A percentile compares a stretch with the other conserved stretches of the same genome.
Conservation (phyloP, 1,140 invertebrate species). For the Batillaria attramentaria region DNA sequence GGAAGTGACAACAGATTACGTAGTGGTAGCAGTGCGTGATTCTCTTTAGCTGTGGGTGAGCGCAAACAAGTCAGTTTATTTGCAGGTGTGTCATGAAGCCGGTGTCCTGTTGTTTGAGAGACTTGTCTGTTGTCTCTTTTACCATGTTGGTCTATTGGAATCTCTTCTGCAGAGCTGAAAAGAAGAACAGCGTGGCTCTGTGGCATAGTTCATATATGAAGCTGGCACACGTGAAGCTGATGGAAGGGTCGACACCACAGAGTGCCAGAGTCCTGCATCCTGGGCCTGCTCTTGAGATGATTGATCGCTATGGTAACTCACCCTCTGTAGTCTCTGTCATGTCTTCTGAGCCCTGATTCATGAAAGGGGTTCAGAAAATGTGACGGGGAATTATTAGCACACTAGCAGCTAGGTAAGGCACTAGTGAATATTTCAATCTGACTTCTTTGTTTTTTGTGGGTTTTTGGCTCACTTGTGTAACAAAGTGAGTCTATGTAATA, state of each 20-base stretch:
- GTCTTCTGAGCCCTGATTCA: not conserved
- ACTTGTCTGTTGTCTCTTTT: too few relatives aligned
- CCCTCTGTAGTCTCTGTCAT: not conserved
- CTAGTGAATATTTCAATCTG: not conserved
- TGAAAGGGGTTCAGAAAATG: not conserved
- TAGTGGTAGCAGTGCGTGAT: too few relatives aligned
- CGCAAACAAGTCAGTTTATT: too few relatives aligned
- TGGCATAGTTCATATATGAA: not conserved
- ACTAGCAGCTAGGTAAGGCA: not conserved
- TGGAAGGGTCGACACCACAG: not conserved
- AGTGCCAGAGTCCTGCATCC: conserved; percentile 25
- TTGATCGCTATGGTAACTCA: conserved; percentile 3
- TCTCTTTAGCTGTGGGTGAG: too few relatives aligned
- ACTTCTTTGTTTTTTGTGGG: too few relatives aligned
- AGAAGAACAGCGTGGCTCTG: too few relatives aligned
- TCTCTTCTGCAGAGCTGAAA: too few relatives aligned
- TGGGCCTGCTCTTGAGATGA: not conserved
- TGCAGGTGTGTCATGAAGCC: too few relatives aligned
- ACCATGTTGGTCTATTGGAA: too few relatives aligned
- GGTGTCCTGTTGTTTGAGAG: too few relatives aligned
- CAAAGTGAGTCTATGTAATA: not conserved
- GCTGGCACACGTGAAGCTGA: conserved; percentile 7
- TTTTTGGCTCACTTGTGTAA: not conserved
- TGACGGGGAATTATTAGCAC: not conserved
- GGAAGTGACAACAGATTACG: too few relatives aligned